Evolutionary conservation across 1,140 invertebrate genomes (phyloP), one percentile per base, ranked within the genome.

Genomic region (Nixonia krombeini): DNA sequence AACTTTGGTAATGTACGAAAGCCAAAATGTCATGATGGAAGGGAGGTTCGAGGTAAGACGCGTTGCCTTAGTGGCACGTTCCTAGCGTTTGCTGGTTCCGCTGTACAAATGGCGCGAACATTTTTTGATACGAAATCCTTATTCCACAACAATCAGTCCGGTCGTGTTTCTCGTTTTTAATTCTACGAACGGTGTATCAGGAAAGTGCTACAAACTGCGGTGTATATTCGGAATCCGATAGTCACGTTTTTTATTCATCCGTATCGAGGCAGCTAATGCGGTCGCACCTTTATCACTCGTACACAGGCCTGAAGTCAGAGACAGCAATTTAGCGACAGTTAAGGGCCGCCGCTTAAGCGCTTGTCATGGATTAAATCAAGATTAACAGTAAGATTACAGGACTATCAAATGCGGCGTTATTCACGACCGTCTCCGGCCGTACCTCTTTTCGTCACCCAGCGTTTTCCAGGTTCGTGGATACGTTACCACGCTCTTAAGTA

Each of bases 321-420:
- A 74, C 68, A 58, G 70, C 80, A 74, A 82, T 82, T 83, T 80
- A 79, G 78, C 78, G 72, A 74, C 70, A 76, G 78, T 81, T 78
- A 75, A 77, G 73, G 73, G 72, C 74, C 72, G 73, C 79, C 72
- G 73, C 79, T 83, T 78, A 80, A 83, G 81, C 76, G 80, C 82
- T 82, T 81, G 79, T 84, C 81, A 84, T 82, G 82, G 82, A 83
- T 84, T 84, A 83, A 83, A 84, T 84, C 78, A 81, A 84, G 82
- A 84, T 84, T 84, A 84, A 83, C 81, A 72, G 80, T 71, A 75
- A 79, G 78, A 81, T 80, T 81, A 79, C 69, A 66, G 68, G 70
- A 77, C 75, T 76, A 73, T 65, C 72, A 70, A 73, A 72, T 40
- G 51, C 65, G 58, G 61, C 70, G 69, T 72, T 76, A 78, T 73